These are phyloP conservation scores for Ephialtes manifestator DNA, from an alignment of 2,888 invertebrate species.

Conservation along the genomic window DNA sequence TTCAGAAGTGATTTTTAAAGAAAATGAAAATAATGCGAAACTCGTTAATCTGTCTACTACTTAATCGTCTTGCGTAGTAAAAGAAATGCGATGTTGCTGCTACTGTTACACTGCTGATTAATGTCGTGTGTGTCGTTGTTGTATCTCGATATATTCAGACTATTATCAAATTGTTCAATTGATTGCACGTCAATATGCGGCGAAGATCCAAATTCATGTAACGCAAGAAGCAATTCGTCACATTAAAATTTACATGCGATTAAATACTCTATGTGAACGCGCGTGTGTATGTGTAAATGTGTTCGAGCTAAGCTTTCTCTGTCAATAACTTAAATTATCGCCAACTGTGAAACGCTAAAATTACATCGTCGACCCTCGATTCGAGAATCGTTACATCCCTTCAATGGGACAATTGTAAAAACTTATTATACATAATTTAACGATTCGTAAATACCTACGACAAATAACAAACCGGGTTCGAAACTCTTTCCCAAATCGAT, in stretches of 20 bases:
- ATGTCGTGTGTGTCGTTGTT: constrained; percentile 85
- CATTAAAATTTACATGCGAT: constrained; percentile 1
- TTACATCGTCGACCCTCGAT: constrained; percentile 56
- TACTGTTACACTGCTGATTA: constrained; percentile 82
- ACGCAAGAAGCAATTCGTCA: background rate
- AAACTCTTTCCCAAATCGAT: too few relatives aligned
- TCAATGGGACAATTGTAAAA: constrained; percentile 37
- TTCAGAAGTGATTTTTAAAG: constrained; percentile 29
- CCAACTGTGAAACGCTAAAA: constrained; percentile 37
- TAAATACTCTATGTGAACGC: constrained; percentile 26
- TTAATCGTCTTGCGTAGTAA: constrained; percentile 65
- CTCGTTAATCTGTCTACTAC: constrained; percentile 72
- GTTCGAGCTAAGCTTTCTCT: background rate
- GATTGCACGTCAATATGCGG: constrained; percentile 20
- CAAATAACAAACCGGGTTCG: background rate
- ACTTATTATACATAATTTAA: too few relatives aligned
- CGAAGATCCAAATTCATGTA: constrained; percentile 3
- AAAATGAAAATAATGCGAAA: constrained; percentile 59
- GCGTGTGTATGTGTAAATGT: constrained; percentile 6
- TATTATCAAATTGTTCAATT: constrained; percentile 30
- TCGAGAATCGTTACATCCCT: constrained; percentile 70
- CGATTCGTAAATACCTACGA: background rate
- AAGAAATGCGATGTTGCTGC: constrained; percentile 78
- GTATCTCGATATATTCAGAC: constrained; percentile 84
- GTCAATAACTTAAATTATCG: constrained; percentile 46